These are phyloP conservation scores for Penaeus chinensis DNA, from an alignment of 1,140 invertebrate species.

Conservation along the genomic window DNA sequence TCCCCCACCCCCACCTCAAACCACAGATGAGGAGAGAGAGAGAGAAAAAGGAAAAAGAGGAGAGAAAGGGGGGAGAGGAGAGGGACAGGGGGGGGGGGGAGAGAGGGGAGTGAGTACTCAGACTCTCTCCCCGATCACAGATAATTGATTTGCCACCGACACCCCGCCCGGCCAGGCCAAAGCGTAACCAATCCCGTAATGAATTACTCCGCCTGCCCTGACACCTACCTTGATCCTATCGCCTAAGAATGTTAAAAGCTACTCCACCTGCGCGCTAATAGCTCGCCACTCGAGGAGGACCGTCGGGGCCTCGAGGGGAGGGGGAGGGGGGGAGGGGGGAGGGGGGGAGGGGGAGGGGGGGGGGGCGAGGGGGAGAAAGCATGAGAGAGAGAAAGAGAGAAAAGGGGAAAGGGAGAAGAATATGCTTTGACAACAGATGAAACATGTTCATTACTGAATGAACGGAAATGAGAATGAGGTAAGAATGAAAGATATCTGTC, in stretches of 20 bases:
- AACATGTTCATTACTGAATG: too few species aligned
- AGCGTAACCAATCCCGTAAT: slow-evolving; percentile 32
- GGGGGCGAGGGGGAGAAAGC: too few species aligned
- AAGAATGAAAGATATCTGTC: background rate
- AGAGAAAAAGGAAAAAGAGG: background rate
- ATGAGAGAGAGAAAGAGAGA: too few species aligned
- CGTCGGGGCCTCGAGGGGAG: too few species aligned
- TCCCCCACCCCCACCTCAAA: background rate
- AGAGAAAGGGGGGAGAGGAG: background rate
- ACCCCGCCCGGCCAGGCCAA: slow-evolving; percentile 6
- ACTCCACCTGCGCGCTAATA: slow-evolving; percentile 28
- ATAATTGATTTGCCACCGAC: slow-evolving; percentile 28
- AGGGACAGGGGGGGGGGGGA: background rate
- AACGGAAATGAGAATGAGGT: too few species aligned
- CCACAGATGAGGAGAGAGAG: background rate
- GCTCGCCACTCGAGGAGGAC: background rate
- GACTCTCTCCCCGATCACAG: background rate
- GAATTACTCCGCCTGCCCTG: slow-evolving; percentile 28
- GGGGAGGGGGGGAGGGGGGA: too few species aligned
- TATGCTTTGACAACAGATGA: too few species aligned
- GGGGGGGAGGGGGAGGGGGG: too few species aligned
- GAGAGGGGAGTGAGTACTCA: too few species aligned
- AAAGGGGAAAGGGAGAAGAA: too few species aligned
- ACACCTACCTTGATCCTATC: slow-evolving; percentile 39
- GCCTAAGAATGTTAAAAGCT: slow-evolving; percentile 36